Evolutionary conservation across 2,797 vertebrate genomes (phyloP).

Genomic region (Silurus lanzhouensis): DNA sequence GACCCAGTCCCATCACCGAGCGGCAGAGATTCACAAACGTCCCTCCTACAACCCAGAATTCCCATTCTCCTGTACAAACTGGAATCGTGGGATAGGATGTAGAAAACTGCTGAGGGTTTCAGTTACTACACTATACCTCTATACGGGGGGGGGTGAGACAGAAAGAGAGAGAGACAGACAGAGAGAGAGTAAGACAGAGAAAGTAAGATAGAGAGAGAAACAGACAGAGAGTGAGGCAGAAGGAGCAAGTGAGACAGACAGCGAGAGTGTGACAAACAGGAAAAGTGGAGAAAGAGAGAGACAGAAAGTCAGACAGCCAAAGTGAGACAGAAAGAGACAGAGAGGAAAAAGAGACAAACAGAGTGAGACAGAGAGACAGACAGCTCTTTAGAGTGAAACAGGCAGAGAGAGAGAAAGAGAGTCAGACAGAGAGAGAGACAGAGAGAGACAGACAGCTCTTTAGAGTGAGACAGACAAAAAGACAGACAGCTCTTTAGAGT

Average conservation of each 20-base stretch:
- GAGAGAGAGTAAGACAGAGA: not conserved
- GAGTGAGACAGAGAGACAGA: not conserved
- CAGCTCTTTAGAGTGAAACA: no score
- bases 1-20: no score
- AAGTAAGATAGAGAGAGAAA: not conserved
- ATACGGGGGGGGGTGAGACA: not conserved
- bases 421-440: no score
- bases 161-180: not conserved
- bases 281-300: not conserved
- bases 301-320: not conserved
- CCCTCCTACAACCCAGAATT: not conserved
- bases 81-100: not conserved
- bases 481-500: no score
- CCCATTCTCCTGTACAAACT: not conserved
- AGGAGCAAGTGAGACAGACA: not conserved
- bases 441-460: no score
- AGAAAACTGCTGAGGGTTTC: not conserved
- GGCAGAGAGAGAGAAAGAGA: no score
- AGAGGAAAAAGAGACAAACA: not conserved
- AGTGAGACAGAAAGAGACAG: not conserved
- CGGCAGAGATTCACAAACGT: not conserved
- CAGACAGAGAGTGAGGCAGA: not conserved
- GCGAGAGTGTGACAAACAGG: not conserved
- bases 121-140: not conserved
- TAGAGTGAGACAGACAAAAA: no score